Conservation (phyloP, 2,113 vertebrate species). For the Pterocles burchelli region DNA sequence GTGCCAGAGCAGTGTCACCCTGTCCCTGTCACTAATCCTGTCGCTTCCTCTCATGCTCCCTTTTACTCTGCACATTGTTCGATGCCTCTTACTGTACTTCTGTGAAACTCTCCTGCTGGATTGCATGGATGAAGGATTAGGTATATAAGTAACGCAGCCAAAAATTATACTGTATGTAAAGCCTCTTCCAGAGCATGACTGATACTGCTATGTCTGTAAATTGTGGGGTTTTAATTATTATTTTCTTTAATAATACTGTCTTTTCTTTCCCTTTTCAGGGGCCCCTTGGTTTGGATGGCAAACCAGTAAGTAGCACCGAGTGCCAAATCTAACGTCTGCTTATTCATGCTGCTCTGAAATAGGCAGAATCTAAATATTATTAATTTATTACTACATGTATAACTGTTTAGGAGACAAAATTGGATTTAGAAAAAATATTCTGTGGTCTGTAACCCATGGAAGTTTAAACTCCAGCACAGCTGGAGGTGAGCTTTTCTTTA, state of each 20-base stretch:
- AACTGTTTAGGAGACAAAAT: neutral
- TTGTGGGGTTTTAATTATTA: too few relatives aligned
- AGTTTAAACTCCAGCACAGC: neutral
- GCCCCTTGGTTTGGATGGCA: constrained; percentile 94
- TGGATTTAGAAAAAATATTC: neutral
- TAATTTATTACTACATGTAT: neutral
- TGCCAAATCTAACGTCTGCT: neutral
- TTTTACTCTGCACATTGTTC: neutral
- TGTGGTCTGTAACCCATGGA: neutral
- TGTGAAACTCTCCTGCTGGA: constrained; percentile 16
- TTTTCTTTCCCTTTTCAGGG: constrained; percentile 78
- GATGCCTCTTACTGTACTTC: neutral
- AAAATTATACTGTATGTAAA: neutral
- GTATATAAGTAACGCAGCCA: neutral
- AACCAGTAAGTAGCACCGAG: constrained; percentile 86
- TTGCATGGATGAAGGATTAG: constrained; percentile 27
- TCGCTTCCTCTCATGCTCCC: neutral
- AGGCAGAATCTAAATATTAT: neutral
- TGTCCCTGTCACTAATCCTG: constrained; percentile 29
- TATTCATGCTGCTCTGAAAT: neutral
- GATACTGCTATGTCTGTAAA: neutral
- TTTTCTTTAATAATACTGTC: neutral
- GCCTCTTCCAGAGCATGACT: constrained; percentile 14
- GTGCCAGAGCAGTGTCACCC: neutral
- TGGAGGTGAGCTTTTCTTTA: neutral